Conservation (phyloP, 2,797 vertebrate genomes). For the Carcharodon carcharias region DNA sequence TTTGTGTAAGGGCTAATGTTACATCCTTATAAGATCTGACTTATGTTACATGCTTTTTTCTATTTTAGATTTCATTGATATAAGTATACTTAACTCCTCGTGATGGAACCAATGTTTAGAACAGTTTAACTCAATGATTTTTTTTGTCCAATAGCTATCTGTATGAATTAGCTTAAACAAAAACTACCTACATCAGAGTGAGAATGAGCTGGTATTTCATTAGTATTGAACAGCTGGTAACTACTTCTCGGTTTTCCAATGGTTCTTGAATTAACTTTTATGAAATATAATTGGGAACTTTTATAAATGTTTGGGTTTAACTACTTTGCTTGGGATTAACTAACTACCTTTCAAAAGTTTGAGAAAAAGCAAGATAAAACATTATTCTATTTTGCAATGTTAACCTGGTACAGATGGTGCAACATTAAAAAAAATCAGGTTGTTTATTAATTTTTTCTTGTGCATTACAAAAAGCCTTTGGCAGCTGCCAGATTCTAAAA, state of each 20-base stretch:
- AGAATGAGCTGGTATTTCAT: not conserved
- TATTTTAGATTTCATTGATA: not conserved
- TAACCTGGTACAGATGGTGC: not conserved
- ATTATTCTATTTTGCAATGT: not conserved
- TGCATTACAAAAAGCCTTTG: not conserved
- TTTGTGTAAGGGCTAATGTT: not conserved
- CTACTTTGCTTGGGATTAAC: not conserved
- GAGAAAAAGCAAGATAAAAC: not conserved
- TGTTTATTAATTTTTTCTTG: not conserved
- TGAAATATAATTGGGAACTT: not conserved
- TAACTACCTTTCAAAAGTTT: not conserved
- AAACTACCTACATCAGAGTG: not conserved
- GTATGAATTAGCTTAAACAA: not conserved
- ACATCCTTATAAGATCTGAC: too few species aligned
- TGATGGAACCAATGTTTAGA: not conserved
- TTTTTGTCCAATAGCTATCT: not conserved
- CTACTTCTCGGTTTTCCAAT: not conserved
- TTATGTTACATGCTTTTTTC: not conserved
- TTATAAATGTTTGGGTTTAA: not conserved
- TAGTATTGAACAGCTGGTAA: not conserved
- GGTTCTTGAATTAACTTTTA: not conserved
- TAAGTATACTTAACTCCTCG: not conserved
- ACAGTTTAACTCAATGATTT: not conserved
- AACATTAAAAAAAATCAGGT: not conserved
- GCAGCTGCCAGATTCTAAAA: not conserved